phyloP scores from a whole-genome alignment of 2,797 vertebrate genomes.

The Anomalospiza imberbis region DNA sequence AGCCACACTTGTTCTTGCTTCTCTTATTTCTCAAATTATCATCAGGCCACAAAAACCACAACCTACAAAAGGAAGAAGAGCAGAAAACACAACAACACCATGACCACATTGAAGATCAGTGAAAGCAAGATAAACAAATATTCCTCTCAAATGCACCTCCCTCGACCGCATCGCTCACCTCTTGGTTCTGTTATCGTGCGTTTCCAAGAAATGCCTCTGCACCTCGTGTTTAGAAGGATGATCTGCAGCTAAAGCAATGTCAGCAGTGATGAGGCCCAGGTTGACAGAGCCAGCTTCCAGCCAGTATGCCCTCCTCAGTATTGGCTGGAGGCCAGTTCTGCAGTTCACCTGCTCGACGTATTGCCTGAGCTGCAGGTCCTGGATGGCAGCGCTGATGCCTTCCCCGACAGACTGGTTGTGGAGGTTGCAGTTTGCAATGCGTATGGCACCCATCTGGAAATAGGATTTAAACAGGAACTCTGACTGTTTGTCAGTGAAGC shows the following conservation, averaged over 20 bases:
- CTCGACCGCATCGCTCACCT: slow-evolving; percentile 73
- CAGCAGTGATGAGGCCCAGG: slow-evolving; percentile 92
- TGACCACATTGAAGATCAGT: background rate
- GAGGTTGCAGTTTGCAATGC: slow-evolving; percentile 94
- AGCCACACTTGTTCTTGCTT: slow-evolving; percentile 91
- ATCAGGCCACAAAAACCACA: slow-evolving; percentile 98
- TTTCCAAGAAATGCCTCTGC: slow-evolving; percentile 93
- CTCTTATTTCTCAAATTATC: slow-evolving; percentile 86
- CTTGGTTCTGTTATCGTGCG: slow-evolving; percentile 88
- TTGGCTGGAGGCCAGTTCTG: slow-evolving; percentile 81
- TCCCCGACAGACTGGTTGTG: slow-evolving; percentile 97
- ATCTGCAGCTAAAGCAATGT: slow-evolving; percentile 92
- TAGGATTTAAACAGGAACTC: background rate
- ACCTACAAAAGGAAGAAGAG: slow-evolving; percentile 67
- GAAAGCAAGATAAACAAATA: background rate
- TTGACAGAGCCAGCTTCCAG: slow-evolving; percentile 93
- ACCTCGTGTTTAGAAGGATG: slow-evolving; percentile 93
- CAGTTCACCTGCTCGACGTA: slow-evolving; percentile 87
- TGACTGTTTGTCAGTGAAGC: background rate
- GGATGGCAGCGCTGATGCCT: slow-evolving; percentile 92
- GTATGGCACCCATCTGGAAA: slow-evolving; percentile 85
- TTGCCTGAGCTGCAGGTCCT: slow-evolving; percentile 89
- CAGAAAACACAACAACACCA: background rate
- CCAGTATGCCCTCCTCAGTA: slow-evolving; percentile 91
- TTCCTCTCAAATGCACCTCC: background rate